phyloP scores from a whole-genome alignment of 1,140 invertebrate species.

The Mamestra configurata region DNA sequence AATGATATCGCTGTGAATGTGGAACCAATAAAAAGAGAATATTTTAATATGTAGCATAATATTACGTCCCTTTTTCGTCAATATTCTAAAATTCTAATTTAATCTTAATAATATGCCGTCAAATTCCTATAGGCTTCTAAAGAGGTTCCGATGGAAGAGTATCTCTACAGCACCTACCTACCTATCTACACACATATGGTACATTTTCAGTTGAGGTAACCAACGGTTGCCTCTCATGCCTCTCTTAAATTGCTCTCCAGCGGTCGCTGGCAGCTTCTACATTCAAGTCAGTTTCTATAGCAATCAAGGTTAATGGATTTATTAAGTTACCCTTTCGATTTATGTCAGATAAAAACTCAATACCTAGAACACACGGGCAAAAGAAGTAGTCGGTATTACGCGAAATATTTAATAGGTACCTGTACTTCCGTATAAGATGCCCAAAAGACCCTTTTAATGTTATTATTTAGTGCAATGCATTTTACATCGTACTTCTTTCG shows the following conservation, averaged over 20 bases:
- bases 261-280: not conserved
- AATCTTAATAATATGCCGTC: too few relatives aligned
- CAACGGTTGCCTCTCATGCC: not conserved
- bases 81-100: too few relatives aligned
- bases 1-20: slow-evolving; percentile 4
- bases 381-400: too few relatives aligned
- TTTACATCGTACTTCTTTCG: not conserved
- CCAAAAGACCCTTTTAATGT: not conserved
- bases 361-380: not conserved
- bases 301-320: slow-evolving; percentile 4
- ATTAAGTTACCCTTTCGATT: not conserved
- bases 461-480: not conserved
- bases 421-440: too few relatives aligned
- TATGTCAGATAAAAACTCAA: not conserved
- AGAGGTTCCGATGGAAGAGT: too few relatives aligned
- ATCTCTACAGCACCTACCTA: too few relatives aligned
- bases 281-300: not conserved
- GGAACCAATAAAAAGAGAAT: not conserved
- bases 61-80: too few relatives aligned
- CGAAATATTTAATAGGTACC: too few relatives aligned
- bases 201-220: not conserved
- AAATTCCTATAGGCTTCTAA: too few relatives aligned
- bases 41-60: too few relatives aligned
- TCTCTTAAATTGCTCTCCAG: not conserved
- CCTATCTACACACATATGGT: too few relatives aligned